Evolutionary conservation across 2,797 vertebrate species (phyloP).

Genomic region (Malacoraja senta): DNA sequence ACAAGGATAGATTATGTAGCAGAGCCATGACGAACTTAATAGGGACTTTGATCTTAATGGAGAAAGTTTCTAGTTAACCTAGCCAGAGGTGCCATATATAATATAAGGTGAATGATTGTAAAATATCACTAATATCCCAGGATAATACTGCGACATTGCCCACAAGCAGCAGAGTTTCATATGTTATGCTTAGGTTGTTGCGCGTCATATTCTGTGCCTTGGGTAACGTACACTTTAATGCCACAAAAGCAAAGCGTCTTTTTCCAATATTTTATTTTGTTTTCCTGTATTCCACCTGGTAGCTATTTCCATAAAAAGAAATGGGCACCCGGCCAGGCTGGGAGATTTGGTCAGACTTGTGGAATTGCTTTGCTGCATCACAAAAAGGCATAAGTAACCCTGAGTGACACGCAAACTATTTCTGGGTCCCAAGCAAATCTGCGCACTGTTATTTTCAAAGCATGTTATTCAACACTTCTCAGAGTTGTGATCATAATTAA

Average conservation of each 20-base stretch:
- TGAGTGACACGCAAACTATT: background rate
- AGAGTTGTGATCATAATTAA: conserved; percentile 8
- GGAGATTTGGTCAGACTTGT: background rate
- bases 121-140: background rate
- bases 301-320: conserved; percentile 20
- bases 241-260: background rate
- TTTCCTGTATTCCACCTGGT: conserved; percentile 12
- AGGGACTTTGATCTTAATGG: background rate
- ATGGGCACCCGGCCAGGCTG: background rate
- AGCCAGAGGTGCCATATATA: background rate
- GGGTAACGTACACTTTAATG: background rate
- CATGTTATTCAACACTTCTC: conserved; percentile 10
- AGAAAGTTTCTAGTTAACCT: background rate
- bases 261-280: conserved; percentile 15
- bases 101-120: background rate
- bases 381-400: conserved; percentile 1
- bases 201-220: background rate
- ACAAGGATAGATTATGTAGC: background rate
- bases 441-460: background rate
- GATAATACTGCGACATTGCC: background rate
- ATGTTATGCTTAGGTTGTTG: background rate
- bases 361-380: conserved; percentile 28
- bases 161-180: background rate
- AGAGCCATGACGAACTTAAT: background rate
- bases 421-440: background rate